phyloP scores from a whole-genome alignment of 2,113 vertebrate species.

The Lycaon pictus region DNA sequence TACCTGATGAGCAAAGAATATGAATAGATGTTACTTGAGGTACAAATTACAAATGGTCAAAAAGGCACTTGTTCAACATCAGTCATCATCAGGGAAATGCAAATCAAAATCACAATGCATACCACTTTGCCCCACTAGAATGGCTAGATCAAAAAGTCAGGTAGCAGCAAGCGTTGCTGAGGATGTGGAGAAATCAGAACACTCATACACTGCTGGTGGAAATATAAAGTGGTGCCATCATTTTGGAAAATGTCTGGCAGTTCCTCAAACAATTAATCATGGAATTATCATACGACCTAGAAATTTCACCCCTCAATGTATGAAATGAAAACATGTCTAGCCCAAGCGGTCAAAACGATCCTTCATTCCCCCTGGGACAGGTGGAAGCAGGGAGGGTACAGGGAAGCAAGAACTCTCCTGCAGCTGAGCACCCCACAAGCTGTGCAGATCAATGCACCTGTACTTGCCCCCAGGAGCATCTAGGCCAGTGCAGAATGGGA shows the following conservation, averaged over 20 bases:
- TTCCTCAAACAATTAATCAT: not conserved
- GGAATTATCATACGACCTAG: not conserved
- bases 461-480: too few relatives aligned
- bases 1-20: not conserved
- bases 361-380: too few relatives aligned
- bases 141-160: not conserved
- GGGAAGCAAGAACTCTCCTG: too few relatives aligned
- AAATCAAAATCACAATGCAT: not conserved
- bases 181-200: not conserved
- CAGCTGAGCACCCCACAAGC: too few relatives aligned
- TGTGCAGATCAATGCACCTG: too few relatives aligned
- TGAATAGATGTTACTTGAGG: not conserved
- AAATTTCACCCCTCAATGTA: not conserved
- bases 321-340: not conserved
- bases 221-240: not conserved
- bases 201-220: too few relatives aligned
- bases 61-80: not conserved
- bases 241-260: not conserved
- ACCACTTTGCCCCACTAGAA: not conserved
- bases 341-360: too few relatives aligned
- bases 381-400: too few relatives aligned
- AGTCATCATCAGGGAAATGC: not conserved
- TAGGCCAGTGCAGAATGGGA: too few relatives aligned
- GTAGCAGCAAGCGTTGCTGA: not conserved
- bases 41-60: not conserved